phyloP scores from a whole-genome alignment of 2,797 vertebrate genomes.

The Anableps anableps region DNA sequence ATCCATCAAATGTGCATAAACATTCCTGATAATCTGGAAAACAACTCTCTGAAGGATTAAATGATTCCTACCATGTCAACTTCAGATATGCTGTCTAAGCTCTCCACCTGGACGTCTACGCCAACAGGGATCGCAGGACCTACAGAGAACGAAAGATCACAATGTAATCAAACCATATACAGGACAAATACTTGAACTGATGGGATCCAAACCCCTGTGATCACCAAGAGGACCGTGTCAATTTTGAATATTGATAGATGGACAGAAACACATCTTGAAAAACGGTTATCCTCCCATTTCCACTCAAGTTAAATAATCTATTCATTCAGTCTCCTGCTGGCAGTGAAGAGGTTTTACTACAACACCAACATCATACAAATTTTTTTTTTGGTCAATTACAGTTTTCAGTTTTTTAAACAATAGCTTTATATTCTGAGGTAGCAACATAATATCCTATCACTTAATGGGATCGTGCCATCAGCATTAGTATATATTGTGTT shows the following conservation, averaged over 20 bases:
- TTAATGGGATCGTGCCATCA: too few species aligned
- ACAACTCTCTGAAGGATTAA: not conserved
- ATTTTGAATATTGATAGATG: not conserved
- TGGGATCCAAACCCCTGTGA: not conserved
- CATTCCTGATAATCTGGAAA: not conserved
- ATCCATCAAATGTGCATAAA: not conserved
- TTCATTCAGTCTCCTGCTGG: too few species aligned
- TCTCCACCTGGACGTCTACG: conserved; percentile 96
- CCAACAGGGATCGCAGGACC: conserved; percentile 96
- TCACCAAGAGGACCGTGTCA: not conserved
- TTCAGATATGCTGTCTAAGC: conserved; percentile 97
- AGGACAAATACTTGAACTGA: not conserved
- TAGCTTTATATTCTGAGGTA: too few species aligned
- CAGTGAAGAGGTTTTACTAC: too few species aligned
- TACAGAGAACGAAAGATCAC: conserved; percentile 54
- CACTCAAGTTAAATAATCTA: not conserved
- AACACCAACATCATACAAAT: too few species aligned
- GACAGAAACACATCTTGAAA: not conserved
- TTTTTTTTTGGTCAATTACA: too few species aligned
- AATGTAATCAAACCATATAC: not conserved
- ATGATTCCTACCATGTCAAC: conserved; percentile 90
- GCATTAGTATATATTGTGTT: too few species aligned
- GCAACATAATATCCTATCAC: too few species aligned
- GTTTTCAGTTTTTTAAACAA: too few species aligned
- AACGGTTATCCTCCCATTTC: not conserved